Conservation (phyloP, 1,140 invertebrate genomes). For the Lineus longissimus region DNA sequence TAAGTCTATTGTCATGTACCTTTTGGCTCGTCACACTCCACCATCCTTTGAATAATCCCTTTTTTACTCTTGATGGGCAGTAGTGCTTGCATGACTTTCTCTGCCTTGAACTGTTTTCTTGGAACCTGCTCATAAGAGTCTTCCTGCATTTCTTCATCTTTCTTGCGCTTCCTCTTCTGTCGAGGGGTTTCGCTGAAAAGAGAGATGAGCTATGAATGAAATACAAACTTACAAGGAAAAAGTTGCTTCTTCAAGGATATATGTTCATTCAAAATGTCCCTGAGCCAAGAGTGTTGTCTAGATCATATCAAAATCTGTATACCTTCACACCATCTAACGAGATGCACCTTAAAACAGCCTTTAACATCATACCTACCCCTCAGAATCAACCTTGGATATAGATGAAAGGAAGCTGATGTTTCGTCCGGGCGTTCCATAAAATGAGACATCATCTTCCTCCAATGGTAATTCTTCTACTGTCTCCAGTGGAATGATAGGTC, state of each 20-base stretch:
- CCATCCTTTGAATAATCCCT: not conserved
- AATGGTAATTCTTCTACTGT: slow-evolving; percentile 13
- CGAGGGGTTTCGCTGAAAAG: slow-evolving; percentile 6
- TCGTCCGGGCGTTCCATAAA: slow-evolving; percentile 17
- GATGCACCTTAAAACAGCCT: not conserved
- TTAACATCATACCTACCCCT: no score
- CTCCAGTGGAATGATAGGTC: slow-evolving; percentile 5
- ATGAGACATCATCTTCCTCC: slow-evolving; percentile 22
- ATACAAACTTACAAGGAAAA: not conserved
- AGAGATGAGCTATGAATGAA: not conserved
- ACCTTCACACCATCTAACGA: not conserved
- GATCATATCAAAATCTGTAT: not conserved
- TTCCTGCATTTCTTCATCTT: slow-evolving; percentile 17
- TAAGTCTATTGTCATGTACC: not conserved
- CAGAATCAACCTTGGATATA: slow-evolving; percentile 8
- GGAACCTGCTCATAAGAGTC: slow-evolving; percentile 36
- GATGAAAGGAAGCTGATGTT: slow-evolving; percentile 17
- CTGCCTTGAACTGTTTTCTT: slow-evolving; percentile 24
- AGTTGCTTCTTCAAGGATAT: slow-evolving; percentile 1
- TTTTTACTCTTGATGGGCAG: slow-evolving; percentile 38
- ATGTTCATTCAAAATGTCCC: not conserved
- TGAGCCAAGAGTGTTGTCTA: slow-evolving; percentile 2
- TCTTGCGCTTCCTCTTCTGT: slow-evolving; percentile 20
- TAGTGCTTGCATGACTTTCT: slow-evolving; percentile 31
- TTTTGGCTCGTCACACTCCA: not conserved